Base-by-base conservation (phyloP, 2,888 invertebrate species). In the Dolichomitus sp. region DNA sequence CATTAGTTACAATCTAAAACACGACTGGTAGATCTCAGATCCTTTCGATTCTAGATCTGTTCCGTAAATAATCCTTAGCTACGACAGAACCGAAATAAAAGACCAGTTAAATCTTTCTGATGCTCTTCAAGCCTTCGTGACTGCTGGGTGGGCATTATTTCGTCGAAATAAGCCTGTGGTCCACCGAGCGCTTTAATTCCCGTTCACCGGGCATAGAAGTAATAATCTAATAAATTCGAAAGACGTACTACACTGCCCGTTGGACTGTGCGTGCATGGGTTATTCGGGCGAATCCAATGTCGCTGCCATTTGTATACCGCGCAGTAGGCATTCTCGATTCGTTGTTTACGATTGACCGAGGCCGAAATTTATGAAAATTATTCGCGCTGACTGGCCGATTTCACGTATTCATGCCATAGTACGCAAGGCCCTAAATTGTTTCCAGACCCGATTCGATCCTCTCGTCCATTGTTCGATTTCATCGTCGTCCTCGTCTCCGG, bases 351-450 rank as follows among this genome's bases (percentile, higher is more conserved):
- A 90, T 87, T 84, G 84, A 83, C 66, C 78, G 82, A 45, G 69
- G 72, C 54, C 84, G 86, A 90, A 91, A 92, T 92, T 92, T 92
- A 92, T 92, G 91, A 92, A 92, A 92, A 92, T 92, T 92, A 92
- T 92, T 92, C 91, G 87, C 84, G 27, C 68, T 77, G 86, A 84
- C 86, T 88, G 84, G 84, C 85, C 84, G 81, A 88, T 88, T 87
- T 89, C 87, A 87, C 87, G 88, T 88, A 87, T 89, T 90, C 87
- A 87, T 88, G 86, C 84, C 33, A 75, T 23, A 70, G 76, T 68
- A 77, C 72, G 69, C 48, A 74, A 74, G 59, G 74, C 83, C 83
- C 87, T 88, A 89, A 90, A 90, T 90, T 87, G 86, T 86, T 66
- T 73, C 82, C 83, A 84, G 84, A 84, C 84, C 78, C 76, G 63